phyloP scores from a whole-genome alignment of 2,888 invertebrate species.

The Phalangium opilio region DNA sequence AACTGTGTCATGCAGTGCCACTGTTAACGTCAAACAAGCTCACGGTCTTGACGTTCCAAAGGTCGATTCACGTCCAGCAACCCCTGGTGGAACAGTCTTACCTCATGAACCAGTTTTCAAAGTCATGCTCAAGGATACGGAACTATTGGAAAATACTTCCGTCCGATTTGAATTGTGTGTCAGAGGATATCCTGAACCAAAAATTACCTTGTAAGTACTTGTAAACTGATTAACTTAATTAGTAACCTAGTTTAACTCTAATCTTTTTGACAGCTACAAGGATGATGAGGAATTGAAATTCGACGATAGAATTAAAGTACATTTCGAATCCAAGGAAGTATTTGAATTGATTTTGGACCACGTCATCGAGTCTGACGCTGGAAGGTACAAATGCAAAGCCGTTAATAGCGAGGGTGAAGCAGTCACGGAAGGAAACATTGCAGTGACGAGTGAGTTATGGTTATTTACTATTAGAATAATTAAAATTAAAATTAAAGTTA shows the following conservation, averaged over 20 bases:
- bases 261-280: conserved; percentile 49
- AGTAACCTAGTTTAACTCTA: background rate
- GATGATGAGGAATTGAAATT: conserved; percentile 55
- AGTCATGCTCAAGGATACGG: conserved; percentile 70
- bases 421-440: conserved; percentile 54
- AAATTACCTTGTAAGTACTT: conserved; percentile 58
- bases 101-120: conserved; percentile 58
- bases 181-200: conserved; percentile 73
- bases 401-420: conserved; percentile 64
- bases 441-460: conserved; percentile 46
- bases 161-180: conserved; percentile 76
- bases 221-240: background rate
- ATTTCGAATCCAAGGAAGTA: conserved; percentile 65
- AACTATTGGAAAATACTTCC: conserved; percentile 69
- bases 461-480: no score
- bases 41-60: background rate
- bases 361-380: conserved; percentile 61
- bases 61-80: conserved; percentile 17
- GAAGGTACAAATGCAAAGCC: conserved; percentile 67
- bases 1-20: conserved; percentile 61
- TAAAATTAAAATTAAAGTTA: no score
- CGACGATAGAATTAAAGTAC: conserved; percentile 47
- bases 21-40: conserved; percentile 48
- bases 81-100: conserved; percentile 19
- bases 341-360: conserved; percentile 75